phyloP scores from a whole-genome alignment of 2,797 vertebrate species.

The Hylomyscus alleni region DNA sequence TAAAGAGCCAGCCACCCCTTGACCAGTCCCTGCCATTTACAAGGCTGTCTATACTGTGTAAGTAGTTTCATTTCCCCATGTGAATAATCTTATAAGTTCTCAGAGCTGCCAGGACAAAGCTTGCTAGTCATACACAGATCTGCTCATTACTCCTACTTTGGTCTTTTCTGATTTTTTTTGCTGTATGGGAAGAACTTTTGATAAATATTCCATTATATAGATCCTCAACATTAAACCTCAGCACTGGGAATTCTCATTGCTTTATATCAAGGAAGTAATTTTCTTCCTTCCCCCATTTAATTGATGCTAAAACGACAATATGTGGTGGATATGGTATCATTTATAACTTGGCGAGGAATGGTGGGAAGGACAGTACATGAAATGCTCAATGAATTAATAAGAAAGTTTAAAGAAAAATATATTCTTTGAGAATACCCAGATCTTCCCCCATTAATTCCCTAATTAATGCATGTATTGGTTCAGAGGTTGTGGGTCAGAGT shows the following conservation, averaged over 20 bases:
- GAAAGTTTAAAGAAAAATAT: neutral
- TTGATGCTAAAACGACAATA: neutral
- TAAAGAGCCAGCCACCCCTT: neutral
- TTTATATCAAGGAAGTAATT: neutral
- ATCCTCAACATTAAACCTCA: neutral
- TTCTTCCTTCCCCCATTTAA: neutral
- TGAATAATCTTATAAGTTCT: neutral
- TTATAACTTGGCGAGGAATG: neutral
- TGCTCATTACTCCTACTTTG: neutral
- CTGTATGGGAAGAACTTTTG: neutral
- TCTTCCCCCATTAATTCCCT: neutral
- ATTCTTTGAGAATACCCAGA: neutral
- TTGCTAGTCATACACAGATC: neutral
- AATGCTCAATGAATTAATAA: too few relatives aligned
- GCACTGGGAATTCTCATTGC: neutral
- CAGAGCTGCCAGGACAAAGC: neutral
- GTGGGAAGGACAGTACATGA: neutral
- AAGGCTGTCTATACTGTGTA: neutral
- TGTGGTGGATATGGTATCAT: neutral
- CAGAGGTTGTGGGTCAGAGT: neutral
- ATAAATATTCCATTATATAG: neutral
- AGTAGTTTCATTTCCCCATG: neutral
- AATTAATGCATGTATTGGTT: neutral
- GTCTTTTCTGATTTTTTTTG: neutral
- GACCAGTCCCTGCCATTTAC: neutral